Conservation (phyloP, 2,888 invertebrate species). For the Watsonalla binaria region DNA sequence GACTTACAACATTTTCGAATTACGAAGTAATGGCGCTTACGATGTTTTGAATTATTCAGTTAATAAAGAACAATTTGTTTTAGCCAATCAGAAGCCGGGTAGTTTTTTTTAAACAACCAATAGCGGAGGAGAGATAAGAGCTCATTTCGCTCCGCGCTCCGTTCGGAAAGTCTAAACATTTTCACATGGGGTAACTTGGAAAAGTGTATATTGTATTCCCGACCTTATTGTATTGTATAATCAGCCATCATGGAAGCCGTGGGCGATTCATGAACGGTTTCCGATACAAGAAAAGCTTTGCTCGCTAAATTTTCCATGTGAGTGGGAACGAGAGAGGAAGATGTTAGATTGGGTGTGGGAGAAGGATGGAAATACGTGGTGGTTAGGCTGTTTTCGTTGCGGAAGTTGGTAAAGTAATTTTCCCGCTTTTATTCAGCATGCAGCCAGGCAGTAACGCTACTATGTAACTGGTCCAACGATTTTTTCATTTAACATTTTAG, state of each 20-base stretch:
- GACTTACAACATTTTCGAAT: constrained; percentile 33
- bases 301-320: constrained; percentile 50
- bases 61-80: constrained; percentile 76
- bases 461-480: constrained; percentile 38
- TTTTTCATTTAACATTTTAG: constrained; percentile 11
- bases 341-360: constrained; percentile 25
- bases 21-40: constrained; percentile 33
- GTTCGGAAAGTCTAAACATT: constrained; percentile 49
- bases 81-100: constrained; percentile 73
- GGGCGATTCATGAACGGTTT: constrained; percentile 61
- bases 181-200: constrained; percentile 31
- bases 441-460: constrained; percentile 42
- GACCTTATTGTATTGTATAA: constrained; percentile 73
- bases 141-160: constrained; percentile 50
- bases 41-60: constrained; percentile 50
- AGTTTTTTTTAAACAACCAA: constrained; percentile 74
- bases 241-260: constrained; percentile 76
- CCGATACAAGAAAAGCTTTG: constrained; percentile 56
- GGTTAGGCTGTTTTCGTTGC: constrained; percentile 48
- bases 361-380: constrained; percentile 40
- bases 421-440: constrained; percentile 70
- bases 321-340: constrained; percentile 36
- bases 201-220: constrained; percentile 59
- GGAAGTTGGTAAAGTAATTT: constrained; percentile 63
- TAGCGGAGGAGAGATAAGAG: constrained; percentile 70